Base-by-base conservation (phyloP, 2,113 vertebrate species). In the Myocastor coypus region DNA sequence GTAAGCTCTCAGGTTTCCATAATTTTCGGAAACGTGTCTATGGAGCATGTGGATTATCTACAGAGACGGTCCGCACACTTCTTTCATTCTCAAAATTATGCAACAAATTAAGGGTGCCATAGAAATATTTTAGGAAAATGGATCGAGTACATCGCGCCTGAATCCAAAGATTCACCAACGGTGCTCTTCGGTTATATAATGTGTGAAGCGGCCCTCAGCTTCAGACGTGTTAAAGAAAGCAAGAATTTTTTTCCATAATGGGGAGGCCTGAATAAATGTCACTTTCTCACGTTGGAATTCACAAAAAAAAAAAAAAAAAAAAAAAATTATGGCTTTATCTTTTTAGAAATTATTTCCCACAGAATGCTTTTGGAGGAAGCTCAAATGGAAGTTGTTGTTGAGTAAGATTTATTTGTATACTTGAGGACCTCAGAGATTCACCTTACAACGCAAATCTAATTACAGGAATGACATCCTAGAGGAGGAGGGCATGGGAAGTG, bases 391-490 rank as follows among this genome's bases (percentile, higher is more conserved):
- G 93, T 73, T 92, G 30, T 94, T 95, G 55, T 34, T 94, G 84
- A 98, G 87, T 81, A 94, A 84, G 93, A 94, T 64, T 87, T 95
- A 87, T 92, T 86, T 90, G 59, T 80, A 57, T 91, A 66, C 9
- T 80, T 83, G 19, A 91, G 17, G 40, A 50, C 55, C 73, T 92
- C 80, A n/a, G 8, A 85, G 52, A 78, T 81, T 96, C 82, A 83
- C 68, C 91, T 50, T 92, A 83, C 55, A 96, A 64, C 93, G 87
- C 87, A 96, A 94, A 97, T 84, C 52, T 91, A 97, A 95, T 97
- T 81, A 89, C 19, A 94, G 57, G 57, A 97, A 89, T 96, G 73
- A 80, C n/a, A 93, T 69, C 63, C 80, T 34, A 83, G 28, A 96
- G 30, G 61, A 90, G 64, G 46, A 52, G 93, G 73, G 55, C 83